Evolutionary conservation across 2,113 vertebrate genomes (phyloP), one percentile per base, ranked within the genome.

Genomic region (Tonatia bakeri): DNA sequence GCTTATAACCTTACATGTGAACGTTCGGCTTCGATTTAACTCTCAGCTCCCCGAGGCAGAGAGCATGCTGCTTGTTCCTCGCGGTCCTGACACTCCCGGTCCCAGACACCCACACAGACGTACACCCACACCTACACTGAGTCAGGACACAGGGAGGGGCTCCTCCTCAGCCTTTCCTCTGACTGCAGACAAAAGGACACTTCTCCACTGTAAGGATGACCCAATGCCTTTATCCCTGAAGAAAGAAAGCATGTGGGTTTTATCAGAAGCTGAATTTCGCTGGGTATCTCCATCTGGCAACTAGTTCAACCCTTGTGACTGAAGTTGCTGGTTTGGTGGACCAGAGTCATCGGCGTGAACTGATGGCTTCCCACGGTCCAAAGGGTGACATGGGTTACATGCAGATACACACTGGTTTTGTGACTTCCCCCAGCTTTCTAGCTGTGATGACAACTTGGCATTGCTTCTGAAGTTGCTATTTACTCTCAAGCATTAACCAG

Each of bases 341-440:
- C 12, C 33, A 59, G 19, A 26, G 67, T 22, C 38, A 12, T 45
- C 12, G 36, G 1, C 75, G 14, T 67, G 40, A 87, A 43, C 52
- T 12, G 38, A 67, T 43, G 36, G 33, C 11, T 33, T 76, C 80
- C 61, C 56, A 1, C 26, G 31, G 56, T 54, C 70, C 31, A 13
- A 36, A 50, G 16, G 59, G 19, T 38, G 20, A 38, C 4, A 4
- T 54, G 19, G 31, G 28, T 81, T 13, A 7, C 38, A 24, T 13
- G 10, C 28, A 80, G 70, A 67, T 26, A 52, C 7, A 61, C 12
- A 4, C 7, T 43, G 31, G 69, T 76, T 91, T 59, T 70, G 31
- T 28, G 81, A 87, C 86, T 95, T 87, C 43, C 82, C 12, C 31
- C 31, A 45, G 59, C 19, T 83, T 87, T 69, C 40, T 75, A 5